Percentiles rank a stretch among this genome's conserved stretches.
phyloP scores from a whole-genome alignment of 2,113 vertebrate genomes.

The Catharus bicknelli region DNA sequence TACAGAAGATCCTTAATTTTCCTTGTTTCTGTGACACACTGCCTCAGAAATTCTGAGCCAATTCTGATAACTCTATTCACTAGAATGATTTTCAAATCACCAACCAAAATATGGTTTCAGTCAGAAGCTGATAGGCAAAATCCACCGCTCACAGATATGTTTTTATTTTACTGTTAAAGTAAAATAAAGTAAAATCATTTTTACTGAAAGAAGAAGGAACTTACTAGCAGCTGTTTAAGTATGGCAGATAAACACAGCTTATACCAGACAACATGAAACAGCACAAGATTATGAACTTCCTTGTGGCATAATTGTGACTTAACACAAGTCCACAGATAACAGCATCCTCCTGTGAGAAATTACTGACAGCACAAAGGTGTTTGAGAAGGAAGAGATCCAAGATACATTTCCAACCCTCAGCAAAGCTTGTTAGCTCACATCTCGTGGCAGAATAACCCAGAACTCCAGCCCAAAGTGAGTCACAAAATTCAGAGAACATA shows the following conservation, averaged over 20 bases:
- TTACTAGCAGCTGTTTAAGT: not conserved
- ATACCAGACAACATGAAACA: not conserved
- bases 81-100: constrained; percentile 24
- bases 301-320: not conserved
- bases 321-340: not conserved
- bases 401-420: not conserved
- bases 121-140: not conserved
- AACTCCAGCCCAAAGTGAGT: not conserved
- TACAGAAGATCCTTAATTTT: not conserved
- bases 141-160: rapidly evolving
- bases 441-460: not conserved
- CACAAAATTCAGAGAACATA: not conserved
- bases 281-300: not conserved
- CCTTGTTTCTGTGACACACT: not conserved
- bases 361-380: not conserved
- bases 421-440: not conserved
- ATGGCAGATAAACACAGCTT: not conserved
- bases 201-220: not conserved
- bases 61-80: not conserved
- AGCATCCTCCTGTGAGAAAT: not conserved
- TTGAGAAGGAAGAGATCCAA: not conserved
- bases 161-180: not conserved
- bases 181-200: not conserved
- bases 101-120: not conserved
- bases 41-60: not conserved